Percentiles rank a stretch among this genome's conserved stretches.
Conservation (phyloP, 2,113 vertebrate species). For the Heterochromis multidens region DNA sequence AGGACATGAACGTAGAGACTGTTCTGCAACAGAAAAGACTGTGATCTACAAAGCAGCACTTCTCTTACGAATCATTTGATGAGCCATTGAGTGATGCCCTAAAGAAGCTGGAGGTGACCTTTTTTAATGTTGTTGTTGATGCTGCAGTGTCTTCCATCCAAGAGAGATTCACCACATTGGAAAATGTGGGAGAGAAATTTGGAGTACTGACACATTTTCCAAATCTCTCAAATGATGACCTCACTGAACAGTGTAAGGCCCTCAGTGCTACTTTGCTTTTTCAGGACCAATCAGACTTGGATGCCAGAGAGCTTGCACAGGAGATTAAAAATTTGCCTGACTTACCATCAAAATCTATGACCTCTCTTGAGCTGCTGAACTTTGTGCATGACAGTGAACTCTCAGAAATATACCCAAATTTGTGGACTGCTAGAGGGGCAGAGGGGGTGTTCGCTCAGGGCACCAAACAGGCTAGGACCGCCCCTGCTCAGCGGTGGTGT, state of each 20-base stretch:
- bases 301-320: too few relatives aligned
- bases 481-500: too few relatives aligned
- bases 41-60: neutral
- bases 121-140: neutral
- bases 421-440: neutral
- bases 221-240: neutral
- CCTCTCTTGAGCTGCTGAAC: neutral
- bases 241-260: neutral
- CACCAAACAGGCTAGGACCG: too few relatives aligned
- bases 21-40: neutral
- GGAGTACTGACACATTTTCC: neutral
- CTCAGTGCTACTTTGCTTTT: neutral
- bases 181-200: neutral
- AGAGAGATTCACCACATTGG: neutral
- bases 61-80: neutral
- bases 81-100: neutral
- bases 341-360: neutral
- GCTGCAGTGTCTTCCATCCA: neutral
- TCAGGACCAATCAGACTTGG: neutral
- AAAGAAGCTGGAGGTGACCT: neutral
- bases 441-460: too few relatives aligned
- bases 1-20: neutral
- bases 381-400: neutral
- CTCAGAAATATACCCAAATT: neutral
- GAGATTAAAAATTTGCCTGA: neutral